Evolutionary conservation across 2,113 vertebrate species (phyloP).

Genomic region (Notothenia rossii): DNA sequence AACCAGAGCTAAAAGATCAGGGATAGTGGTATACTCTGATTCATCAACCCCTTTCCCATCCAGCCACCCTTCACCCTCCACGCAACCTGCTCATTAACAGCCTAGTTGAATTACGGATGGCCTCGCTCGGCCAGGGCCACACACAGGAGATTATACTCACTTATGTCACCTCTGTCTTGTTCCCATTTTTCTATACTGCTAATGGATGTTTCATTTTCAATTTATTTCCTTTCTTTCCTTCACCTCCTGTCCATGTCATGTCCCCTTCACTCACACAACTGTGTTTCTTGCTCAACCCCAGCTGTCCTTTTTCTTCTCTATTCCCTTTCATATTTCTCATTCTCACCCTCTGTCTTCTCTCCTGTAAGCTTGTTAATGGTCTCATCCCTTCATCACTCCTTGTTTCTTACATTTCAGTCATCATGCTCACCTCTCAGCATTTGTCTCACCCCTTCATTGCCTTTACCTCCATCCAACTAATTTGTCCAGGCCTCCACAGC

Average conservation of each 20-base stretch:
- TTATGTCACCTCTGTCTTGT: neutral
- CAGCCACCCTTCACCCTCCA: neutral
- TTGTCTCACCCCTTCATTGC: neutral
- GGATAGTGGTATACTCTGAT: conserved; percentile 24
- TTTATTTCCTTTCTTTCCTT: neutral
- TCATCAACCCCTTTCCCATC: neutral
- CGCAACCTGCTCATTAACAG: conserved; percentile 40
- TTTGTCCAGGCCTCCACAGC: neutral
- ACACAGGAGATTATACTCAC: neutral
- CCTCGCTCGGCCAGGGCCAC: conserved; percentile 7
- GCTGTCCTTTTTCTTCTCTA: neutral
- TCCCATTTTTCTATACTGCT: neutral
- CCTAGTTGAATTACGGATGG: neutral
- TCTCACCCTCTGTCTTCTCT: conserved; percentile 7
- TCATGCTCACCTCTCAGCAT: conserved; percentile 32
- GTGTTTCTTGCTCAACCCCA: neutral
- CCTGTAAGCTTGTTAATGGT: conserved; percentile 39
- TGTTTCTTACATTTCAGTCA: conserved; percentile 10
- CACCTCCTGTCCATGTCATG: neutral
- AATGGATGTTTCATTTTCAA: neutral
- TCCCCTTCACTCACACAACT: neutral
- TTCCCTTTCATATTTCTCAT: neutral
- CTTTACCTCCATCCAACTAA: conserved; percentile 3
- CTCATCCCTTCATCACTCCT: conserved; percentile 34
- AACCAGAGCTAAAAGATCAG: conserved; percentile 32